Conservation (phyloP, 2,888 invertebrate genomes). For the Graphium colonna region DNA sequence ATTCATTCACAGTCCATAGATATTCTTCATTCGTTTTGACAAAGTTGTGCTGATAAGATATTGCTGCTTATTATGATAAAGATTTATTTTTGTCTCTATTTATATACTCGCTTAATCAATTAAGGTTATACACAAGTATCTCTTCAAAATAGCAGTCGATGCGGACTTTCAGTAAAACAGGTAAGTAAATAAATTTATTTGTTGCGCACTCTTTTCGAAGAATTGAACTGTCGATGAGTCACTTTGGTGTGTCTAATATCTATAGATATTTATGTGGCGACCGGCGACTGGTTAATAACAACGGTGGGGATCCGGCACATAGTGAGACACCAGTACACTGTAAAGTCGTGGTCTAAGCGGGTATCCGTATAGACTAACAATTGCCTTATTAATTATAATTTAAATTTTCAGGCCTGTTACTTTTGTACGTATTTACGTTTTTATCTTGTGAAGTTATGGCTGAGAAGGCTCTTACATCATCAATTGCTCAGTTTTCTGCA, state of each 20-base stretch:
- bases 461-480: slow-evolving; percentile 52
- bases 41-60: no score
- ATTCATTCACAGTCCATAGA: no score
- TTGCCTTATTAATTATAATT: neutral
- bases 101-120: no score
- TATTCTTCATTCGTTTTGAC: no score
- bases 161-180: slow-evolving; percentile 16
- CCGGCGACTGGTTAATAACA: neutral
- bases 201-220: neutral
- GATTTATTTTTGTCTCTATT: no score
- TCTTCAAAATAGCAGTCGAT: slow-evolving; percentile 14
- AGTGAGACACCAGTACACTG: neutral
- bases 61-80: no score
- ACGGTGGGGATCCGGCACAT: neutral
- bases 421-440: slow-evolving; percentile 31
- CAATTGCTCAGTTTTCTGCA: slow-evolving; percentile 64
- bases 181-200: slow-evolving; percentile 29
- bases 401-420: slow-evolving; percentile 44
- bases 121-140: no score
- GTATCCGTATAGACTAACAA: neutral
- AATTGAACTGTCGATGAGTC: neutral
- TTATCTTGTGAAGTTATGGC: slow-evolving; percentile 48
- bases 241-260: neutral
- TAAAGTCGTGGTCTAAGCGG: neutral
- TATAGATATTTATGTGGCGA: neutral